Base-by-base conservation (phyloP, 2,888 invertebrate genomes). In the Rotaria sp. region DNA sequence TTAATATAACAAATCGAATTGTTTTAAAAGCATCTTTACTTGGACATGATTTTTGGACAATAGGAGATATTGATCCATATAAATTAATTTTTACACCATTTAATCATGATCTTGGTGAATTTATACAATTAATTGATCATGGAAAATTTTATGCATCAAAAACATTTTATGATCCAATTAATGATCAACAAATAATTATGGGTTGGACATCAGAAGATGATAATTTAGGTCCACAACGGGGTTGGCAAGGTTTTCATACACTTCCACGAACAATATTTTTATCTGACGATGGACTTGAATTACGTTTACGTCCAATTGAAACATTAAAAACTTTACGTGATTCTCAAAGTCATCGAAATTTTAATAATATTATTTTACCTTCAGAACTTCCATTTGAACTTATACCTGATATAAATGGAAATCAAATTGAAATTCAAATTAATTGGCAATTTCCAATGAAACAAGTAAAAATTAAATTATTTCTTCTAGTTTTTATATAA, bases 11-110 rank as follows among this genome's bases (percentile, higher is more conserved):
- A 4, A 80, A 80, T n/a, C 41, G 45, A 1, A n/a, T 80, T n/a
- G 80, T 80, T 15, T 45, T 80, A n/a, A 80, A 80, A 80, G 80
- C 80, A 26, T 80, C 80, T 24, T 80, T 80, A 80, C 80, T 41
- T n/a, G 80, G 80, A 13, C 45, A 18, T 7, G 80, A 80, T 45
- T 80, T 80, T n/a, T 80, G 80, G 80, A n/a, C 80, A n/a, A 3
- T 80, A 11, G 80, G 80, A 45, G 45, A 80, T 41, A 10, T 80
- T n/a, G 80, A 80, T 80, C 80, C 80, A 45, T 1, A 15, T 4
- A 26, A 80, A 45, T n/a, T 45, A 80, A 45, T 45, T 7, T 80
- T 80, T 45, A 45, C 5, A 15, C 80, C 80, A n/a, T 2, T 21
- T 13, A n/a, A 41, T 45, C 45, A 45, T 45, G 80, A 80, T 80